Conservation (phyloP, 1,140 invertebrate genomes). For the Druon quercuslanigerum region DNA sequence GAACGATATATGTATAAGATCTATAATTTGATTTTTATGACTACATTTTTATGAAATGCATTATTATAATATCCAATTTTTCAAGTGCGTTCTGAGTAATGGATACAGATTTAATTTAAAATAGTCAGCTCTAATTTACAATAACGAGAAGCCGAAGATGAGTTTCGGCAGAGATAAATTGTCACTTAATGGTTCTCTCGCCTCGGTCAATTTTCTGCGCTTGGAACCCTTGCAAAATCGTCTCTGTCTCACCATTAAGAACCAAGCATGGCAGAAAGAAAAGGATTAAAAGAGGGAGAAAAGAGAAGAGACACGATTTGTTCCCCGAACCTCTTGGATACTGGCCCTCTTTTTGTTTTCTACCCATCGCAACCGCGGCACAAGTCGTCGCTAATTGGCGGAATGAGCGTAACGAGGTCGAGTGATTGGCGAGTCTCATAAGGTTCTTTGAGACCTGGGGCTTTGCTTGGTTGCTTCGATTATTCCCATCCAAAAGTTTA, state of each 20-base stretch:
- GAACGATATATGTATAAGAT: not conserved
- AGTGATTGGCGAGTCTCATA: conserved; percentile 65
- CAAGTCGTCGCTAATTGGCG: conserved; percentile 65
- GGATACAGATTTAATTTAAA: not conserved
- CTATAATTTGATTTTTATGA: too few relatives aligned
- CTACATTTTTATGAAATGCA: too few relatives aligned
- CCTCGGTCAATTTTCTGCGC: conserved; percentile 22
- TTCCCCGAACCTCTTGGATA: conserved; percentile 61
- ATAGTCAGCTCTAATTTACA: not conserved
- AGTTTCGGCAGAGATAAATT: conserved; percentile 12
- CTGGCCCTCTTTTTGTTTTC: conserved; percentile 61
- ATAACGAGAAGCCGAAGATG: conserved; percentile 20
- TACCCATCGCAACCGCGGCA: conserved; percentile 39
- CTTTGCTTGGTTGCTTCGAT: not conserved
- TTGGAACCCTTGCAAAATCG: conserved; percentile 14
- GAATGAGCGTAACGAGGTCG: conserved; percentile 70
- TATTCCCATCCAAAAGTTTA: not conserved
- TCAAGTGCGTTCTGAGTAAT: not conserved
- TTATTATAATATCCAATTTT: too few relatives aligned
- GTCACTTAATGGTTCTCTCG: conserved; percentile 27
- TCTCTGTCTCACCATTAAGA: conserved; percentile 15
- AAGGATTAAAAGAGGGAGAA: conserved; percentile 31
- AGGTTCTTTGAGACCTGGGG: not conserved
- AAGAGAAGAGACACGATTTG: conserved; percentile 53
- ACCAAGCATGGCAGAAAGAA: conserved; percentile 7